Percentiles rank a stretch among this genome's conserved stretches.
Evolutionary conservation across 2,113 vertebrate species (phyloP).

Genomic region (Corydoras sp.): DNA sequence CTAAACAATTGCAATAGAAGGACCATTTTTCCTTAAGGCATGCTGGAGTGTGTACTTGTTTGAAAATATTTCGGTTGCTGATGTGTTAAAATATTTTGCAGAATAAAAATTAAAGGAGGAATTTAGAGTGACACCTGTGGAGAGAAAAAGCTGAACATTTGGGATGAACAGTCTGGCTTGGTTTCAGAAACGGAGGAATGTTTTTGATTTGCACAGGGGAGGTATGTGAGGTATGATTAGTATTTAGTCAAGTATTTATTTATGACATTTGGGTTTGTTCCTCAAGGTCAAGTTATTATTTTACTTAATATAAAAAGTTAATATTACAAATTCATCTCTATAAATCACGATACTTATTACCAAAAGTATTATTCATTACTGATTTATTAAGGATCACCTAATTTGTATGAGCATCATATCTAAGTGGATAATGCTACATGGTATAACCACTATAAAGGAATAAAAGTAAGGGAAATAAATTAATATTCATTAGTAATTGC

Average conservation of each 20-base stretch:
- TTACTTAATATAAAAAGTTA: not conserved
- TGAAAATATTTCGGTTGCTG: conserved; percentile 6
- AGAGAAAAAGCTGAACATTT: not conserved
- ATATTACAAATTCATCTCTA: not conserved
- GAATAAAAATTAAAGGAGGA: conserved; percentile 8
- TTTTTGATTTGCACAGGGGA: conserved; percentile 15
- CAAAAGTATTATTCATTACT: not conserved
- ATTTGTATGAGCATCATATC: too few species aligned
- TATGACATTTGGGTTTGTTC: conserved; percentile 3
- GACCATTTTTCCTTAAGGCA: not conserved
- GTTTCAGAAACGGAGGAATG: conserved; percentile 10
- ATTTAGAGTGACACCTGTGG: not conserved
- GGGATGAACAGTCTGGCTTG: conserved; percentile 14
- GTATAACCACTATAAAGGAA: too few species aligned
- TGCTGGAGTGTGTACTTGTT: conserved; percentile 6
- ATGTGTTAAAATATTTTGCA: conserved; percentile 1
- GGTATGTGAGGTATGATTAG: conserved; percentile 20
- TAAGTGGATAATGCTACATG: too few species aligned
- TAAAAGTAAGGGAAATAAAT: too few species aligned
- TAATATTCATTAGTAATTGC: too few species aligned
- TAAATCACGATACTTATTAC: not conserved
- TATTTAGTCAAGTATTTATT: conserved; percentile 12
- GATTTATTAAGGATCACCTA: too few species aligned
- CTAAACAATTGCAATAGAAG: not conserved
- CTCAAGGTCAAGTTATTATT: conserved; percentile 17